Conservation (phyloP, 2,888 invertebrate species). For the Tetropium fuscum region DNA sequence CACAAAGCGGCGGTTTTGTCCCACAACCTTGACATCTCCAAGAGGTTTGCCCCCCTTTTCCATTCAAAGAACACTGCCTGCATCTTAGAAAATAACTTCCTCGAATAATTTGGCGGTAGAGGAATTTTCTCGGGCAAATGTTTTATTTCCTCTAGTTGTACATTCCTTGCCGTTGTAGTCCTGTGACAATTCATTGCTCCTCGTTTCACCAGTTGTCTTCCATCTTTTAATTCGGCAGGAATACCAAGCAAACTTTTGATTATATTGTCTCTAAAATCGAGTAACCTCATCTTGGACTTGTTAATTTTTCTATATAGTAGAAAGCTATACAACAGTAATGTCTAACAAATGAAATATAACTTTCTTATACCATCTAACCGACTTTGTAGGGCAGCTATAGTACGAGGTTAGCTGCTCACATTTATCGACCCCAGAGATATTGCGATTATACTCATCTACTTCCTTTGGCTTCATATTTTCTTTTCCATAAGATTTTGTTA, state of each 20-base stretch:
- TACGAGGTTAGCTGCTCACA: conserved; percentile 34
- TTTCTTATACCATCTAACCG: conserved; percentile 34
- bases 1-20: too few species aligned
- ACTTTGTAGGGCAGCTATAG: conserved; percentile 33
- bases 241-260: conserved; percentile 12
- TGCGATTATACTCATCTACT: conserved; percentile 34
- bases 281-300: not conserved
- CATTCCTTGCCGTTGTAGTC: too few species aligned
- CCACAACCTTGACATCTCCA: too few species aligned
- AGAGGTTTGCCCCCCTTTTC: too few species aligned
- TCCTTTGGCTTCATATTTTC: conserved; percentile 33
- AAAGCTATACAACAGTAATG: conserved; percentile 13
- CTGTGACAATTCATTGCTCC: too few species aligned
- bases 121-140: too few species aligned
- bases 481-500: conserved; percentile 29
- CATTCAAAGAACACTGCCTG: too few species aligned
- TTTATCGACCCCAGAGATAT: conserved; percentile 40
- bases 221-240: conserved; percentile 16
- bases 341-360: conserved; percentile 35
- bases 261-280: not conserved
- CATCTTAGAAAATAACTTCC: too few species aligned
- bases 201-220: conserved; percentile 2
- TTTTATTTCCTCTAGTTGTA: too few species aligned
- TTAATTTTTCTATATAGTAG: not conserved
- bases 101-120: too few species aligned